phyloP scores from a whole-genome alignment of 2,888 invertebrate species.

The Brenthis ino region DNA sequence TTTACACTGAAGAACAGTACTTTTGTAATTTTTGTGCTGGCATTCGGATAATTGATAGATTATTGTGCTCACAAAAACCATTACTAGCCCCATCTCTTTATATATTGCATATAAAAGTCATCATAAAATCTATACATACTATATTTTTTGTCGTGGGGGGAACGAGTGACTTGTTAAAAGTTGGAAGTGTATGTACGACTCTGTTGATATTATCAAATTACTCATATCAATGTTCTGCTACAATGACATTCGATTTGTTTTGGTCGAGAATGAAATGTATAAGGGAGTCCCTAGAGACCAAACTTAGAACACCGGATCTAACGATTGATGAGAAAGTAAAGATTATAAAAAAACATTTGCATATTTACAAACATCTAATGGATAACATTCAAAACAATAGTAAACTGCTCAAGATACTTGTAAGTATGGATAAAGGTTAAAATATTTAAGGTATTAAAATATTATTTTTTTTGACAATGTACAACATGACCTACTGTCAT shows the following conservation, averaged over 20 bases:
- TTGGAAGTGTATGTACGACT: not conserved
- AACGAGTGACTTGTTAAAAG: no score
- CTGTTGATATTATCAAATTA: no score
- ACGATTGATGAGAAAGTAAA: no score
- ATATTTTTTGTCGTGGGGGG: not conserved
- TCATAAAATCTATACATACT: not conserved
- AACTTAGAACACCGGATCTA: no score
- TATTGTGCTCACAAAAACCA: not conserved
- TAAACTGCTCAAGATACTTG: not conserved
- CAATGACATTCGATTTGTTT: constrained; percentile 6
- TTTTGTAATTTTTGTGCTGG: not conserved
- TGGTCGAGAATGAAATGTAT: not conserved
- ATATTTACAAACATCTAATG: constrained; percentile 16
- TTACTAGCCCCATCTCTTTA: not conserved
- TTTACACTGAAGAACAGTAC: not conserved
- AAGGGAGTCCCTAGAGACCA: not conserved
- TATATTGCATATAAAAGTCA: not conserved
- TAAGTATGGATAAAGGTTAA: not conserved
- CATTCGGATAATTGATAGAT: constrained; percentile 2
- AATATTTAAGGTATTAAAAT: no score
- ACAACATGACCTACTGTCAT: no score
- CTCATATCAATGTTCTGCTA: not conserved
- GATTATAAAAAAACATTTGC: not conserved
- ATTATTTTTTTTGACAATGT: no score
- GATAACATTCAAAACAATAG: not conserved